These are phyloP conservation scores for Megaceryle maxima DNA, from an alignment of 2,113 vertebrate species.

Conservation along the genomic window DNA sequence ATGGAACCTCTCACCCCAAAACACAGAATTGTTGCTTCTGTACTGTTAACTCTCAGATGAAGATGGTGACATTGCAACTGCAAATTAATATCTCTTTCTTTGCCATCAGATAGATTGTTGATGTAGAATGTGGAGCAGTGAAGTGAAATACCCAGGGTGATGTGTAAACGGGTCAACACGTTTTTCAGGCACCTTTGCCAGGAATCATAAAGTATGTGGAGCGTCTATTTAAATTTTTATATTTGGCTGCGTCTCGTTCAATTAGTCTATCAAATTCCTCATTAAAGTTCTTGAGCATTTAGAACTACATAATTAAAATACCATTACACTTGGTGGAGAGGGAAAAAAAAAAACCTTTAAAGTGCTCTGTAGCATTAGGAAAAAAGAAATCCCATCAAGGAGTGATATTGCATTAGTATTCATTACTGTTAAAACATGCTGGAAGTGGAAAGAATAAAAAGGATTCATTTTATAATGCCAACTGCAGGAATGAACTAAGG, in stretches of 20 bases:
- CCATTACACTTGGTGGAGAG: slow-evolving; percentile 34
- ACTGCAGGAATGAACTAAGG: neutral
- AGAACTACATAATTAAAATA: slow-evolving; percentile 63
- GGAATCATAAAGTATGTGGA: neutral
- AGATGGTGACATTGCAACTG: neutral
- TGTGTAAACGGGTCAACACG: neutral
- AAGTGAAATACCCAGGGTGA: neutral
- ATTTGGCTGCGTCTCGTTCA: slow-evolving; percentile 48
- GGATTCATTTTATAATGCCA: neutral
- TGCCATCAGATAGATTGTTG: neutral
- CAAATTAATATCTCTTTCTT: neutral
- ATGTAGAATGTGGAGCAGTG: neutral
- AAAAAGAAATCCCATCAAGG: neutral
- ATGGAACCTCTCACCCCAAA: neutral
- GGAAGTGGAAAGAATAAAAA: slow-evolving; percentile 28
- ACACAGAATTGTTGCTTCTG: neutral
- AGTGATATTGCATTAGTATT: slow-evolving; percentile 28
- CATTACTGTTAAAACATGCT: slow-evolving; percentile 24
- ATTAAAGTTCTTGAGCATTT: slow-evolving; percentile 57
- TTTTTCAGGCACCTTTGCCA: slow-evolving; percentile 27
- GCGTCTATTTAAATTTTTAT: slow-evolving; percentile 40
- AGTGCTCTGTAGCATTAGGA: neutral
- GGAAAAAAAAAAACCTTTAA: neutral
- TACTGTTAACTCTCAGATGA: neutral
- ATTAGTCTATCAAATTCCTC: slow-evolving; percentile 65